phyloP scores from a whole-genome alignment of 1,140 invertebrate species.

The Araneus ventricosus region DNA sequence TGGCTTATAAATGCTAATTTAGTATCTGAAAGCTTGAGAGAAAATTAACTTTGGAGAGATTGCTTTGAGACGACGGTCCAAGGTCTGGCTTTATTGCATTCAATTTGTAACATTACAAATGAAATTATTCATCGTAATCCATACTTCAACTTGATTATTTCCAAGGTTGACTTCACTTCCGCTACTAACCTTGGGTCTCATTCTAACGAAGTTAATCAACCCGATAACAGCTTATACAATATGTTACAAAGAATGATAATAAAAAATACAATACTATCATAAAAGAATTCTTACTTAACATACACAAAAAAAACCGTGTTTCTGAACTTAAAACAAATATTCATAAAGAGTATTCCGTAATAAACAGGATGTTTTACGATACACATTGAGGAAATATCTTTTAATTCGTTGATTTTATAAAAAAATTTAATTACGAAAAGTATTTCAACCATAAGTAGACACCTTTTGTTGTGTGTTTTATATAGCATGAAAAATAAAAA shows the following conservation, averaged over 20 bases:
- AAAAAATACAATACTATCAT: too few relatives aligned
- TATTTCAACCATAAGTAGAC: too few relatives aligned
- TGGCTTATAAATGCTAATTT: slow-evolving; percentile 11
- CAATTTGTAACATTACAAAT: not conserved
- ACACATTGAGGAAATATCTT: too few relatives aligned
- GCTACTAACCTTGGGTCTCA: not conserved
- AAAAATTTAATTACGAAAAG: too few relatives aligned
- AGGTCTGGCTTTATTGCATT: not conserved
- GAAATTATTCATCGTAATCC: not conserved
- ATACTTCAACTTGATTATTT: not conserved
- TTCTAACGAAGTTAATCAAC: slow-evolving; percentile 6
- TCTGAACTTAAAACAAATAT: too few relatives aligned
- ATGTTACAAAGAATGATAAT: not conserved
- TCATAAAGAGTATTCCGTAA: too few relatives aligned
- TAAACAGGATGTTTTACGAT: too few relatives aligned
- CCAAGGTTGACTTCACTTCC: not conserved
- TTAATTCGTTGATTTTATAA: too few relatives aligned
- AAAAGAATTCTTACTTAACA: too few relatives aligned
- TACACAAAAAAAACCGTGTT: too few relatives aligned
- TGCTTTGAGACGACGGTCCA: slow-evolving; percentile 1
- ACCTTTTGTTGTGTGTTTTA: too few relatives aligned
- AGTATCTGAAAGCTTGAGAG: not conserved
- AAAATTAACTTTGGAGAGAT: not conserved
- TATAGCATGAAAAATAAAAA: too few relatives aligned
- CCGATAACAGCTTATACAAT: not conserved